Conservation (phyloP, 2,113 vertebrate genomes). For the Clarias macrocephalus region DNA sequence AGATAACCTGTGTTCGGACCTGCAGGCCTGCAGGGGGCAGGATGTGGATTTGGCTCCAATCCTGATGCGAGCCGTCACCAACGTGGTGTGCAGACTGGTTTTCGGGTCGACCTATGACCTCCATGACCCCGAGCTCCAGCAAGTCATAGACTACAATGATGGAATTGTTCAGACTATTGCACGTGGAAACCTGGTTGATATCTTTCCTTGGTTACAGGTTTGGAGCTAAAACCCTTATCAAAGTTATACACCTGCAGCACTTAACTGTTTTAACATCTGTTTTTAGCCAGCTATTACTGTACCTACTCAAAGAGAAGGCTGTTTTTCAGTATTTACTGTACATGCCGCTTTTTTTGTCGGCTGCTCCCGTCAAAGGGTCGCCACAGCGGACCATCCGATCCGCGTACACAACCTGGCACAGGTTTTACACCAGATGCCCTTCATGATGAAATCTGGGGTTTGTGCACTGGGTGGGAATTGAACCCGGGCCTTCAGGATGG, state of each 20-base stretch:
- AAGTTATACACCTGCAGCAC: not conserved
- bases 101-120: constrained; percentile 70
- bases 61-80: constrained; percentile 71
- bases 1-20: constrained; percentile 64
- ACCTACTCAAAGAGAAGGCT: too few relatives aligned
- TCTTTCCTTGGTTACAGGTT: constrained; percentile 76
- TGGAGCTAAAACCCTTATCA: not conserved
- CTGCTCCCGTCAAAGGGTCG: too few relatives aligned
- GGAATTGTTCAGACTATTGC: constrained; percentile 76
- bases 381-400: too few relatives aligned
- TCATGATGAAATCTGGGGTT: too few relatives aligned
- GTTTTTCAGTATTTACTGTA: too few relatives aligned
- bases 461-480: too few relatives aligned
- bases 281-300: too few relatives aligned
- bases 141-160: constrained; percentile 72
- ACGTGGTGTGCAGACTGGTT: constrained; percentile 75
- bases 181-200: constrained; percentile 71
- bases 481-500: too few relatives aligned
- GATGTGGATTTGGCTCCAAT: constrained; percentile 65
- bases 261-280: not conserved
- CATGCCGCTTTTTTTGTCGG: too few relatives aligned
- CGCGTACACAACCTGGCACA: too few relatives aligned
- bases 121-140: constrained; percentile 66
- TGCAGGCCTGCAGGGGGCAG: constrained; percentile 47
- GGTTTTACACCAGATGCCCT: too few relatives aligned